Percentiles rank a stretch among this genome's conserved stretches.
Conservation (phyloP, 1,140 invertebrate genomes). For the Cotesia glomerata region DNA sequence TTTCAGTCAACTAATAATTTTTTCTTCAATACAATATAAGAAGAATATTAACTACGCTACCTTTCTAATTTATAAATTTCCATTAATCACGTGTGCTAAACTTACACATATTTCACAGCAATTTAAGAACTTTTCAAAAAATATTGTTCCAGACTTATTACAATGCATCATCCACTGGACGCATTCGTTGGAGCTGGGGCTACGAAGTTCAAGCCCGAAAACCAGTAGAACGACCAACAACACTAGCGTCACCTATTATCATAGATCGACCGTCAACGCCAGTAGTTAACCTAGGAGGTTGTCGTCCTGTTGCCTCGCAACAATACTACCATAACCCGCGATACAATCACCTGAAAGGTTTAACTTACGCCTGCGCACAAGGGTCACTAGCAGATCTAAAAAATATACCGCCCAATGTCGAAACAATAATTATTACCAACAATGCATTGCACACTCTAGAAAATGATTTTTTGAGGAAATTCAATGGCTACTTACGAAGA, state of each 20-base stretch:
- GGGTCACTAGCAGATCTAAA: slow-evolving; percentile 30
- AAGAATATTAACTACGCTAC: no score
- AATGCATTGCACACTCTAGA: slow-evolving; percentile 37
- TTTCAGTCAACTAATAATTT: no score
- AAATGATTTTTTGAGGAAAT: slow-evolving; percentile 31
- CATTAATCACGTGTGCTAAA: no score
- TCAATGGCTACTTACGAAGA: slow-evolving; percentile 40
- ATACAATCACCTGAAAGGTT: slow-evolving; percentile 19
- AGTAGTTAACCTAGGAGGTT: slow-evolving; percentile 12
- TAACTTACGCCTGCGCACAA: slow-evolving; percentile 26
- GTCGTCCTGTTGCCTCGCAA: slow-evolving; percentile 25
- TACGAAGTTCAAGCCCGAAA: background rate
- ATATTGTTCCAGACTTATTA: slow-evolving; percentile 18
- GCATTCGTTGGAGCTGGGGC: slow-evolving; percentile 19
- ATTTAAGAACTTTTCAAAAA: no score
- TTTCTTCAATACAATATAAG: no score
- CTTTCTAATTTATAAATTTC: no score
- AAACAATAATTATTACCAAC: slow-evolving; percentile 35
- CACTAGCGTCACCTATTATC: background rate
- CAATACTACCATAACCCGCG: slow-evolving; percentile 15
- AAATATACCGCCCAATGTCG: slow-evolving; percentile 27
- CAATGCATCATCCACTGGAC: slow-evolving; percentile 14
- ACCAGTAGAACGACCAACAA: slow-evolving; percentile 15
- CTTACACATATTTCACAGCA: no score
- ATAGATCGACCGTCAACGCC: slow-evolving; percentile 17